These are phyloP conservation scores for Geodia barretti DNA, from an alignment of 37 sponge, comb jelly and placozoan genomes.

Conservation along the genomic window DNA sequence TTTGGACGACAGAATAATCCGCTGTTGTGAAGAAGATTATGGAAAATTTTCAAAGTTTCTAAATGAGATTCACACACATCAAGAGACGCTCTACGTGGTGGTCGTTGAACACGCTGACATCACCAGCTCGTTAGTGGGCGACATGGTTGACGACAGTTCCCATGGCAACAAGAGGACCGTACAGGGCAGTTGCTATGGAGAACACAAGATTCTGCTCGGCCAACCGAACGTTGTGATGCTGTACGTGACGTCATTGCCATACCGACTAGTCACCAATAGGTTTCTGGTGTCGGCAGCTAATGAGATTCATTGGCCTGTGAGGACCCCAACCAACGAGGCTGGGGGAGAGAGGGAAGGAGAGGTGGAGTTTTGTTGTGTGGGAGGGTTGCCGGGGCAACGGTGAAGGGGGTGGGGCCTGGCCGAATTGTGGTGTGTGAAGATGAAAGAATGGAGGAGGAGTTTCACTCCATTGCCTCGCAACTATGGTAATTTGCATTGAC, in stretches of 20 bases:
- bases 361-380: constrained; percentile 30
- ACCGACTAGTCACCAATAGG: constrained; percentile 51
- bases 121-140: neutral
- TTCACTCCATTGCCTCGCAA: neutral
- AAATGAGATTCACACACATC: constrained; percentile 12
- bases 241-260: constrained; percentile 64
- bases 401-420: neutral
- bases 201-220: constrained; percentile 8
- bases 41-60: constrained; percentile 6
- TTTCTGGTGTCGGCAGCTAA: constrained; percentile 54
- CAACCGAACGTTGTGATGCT: constrained; percentile 55
- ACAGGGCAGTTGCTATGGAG: neutral
- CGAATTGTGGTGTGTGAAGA: neutral
- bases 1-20: constrained; percentile 20
- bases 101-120: constrained; percentile 48
- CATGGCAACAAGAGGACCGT: neutral
- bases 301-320: constrained; percentile 72
- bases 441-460: neutral
- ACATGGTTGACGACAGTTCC: neutral
- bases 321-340: neutral
- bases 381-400: neutral
- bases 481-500: neutral
- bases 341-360: neutral
- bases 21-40: constrained; percentile 3
- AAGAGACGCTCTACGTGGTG: constrained; percentile 38